Conservation (phyloP, 2,113 vertebrate genomes). For the Corythaeola cristata region DNA sequence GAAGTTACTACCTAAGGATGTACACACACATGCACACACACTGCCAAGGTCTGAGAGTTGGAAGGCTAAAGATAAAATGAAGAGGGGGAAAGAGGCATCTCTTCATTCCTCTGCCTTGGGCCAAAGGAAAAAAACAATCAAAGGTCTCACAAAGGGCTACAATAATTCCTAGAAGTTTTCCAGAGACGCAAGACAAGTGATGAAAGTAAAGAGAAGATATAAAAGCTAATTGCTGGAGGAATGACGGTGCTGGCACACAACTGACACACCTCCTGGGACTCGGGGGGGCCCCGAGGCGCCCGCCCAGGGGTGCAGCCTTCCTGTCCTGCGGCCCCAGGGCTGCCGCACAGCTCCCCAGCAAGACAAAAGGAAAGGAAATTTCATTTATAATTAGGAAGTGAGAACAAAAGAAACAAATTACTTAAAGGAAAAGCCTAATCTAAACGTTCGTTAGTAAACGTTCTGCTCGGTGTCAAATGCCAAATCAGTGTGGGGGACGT, state of each 20-base stretch:
- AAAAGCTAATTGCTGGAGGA: not conserved
- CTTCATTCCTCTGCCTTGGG: not conserved
- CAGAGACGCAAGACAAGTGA: not conserved
- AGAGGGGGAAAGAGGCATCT: not conserved
- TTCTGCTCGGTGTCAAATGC: not conserved
- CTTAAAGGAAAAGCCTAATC: conserved; percentile 62
- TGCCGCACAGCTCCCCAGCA: not conserved
- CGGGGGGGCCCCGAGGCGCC: not conserved
- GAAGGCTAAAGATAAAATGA: not conserved
- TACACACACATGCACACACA: not conserved
- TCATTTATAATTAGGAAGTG: conserved; percentile 37
- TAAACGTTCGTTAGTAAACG: not conserved
- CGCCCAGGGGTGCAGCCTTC: not conserved
- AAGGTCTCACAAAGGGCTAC: not conserved
- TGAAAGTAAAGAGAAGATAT: not conserved
- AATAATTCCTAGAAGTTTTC: not conserved
- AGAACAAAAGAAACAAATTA: conserved; percentile 62
- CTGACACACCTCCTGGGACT: not conserved
- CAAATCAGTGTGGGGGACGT: not conserved
- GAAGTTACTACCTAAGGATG: not conserved
- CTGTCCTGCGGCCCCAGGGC: not conserved
- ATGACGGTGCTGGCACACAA: not conserved
- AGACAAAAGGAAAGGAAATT: conserved; percentile 58
- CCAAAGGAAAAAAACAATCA: not conserved
- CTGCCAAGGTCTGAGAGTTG: not conserved